These are phyloP conservation scores for Eucidaris tribuloides DNA, from an alignment of 35 echinoderm and acorn worm species.

Conservation along the genomic window DNA sequence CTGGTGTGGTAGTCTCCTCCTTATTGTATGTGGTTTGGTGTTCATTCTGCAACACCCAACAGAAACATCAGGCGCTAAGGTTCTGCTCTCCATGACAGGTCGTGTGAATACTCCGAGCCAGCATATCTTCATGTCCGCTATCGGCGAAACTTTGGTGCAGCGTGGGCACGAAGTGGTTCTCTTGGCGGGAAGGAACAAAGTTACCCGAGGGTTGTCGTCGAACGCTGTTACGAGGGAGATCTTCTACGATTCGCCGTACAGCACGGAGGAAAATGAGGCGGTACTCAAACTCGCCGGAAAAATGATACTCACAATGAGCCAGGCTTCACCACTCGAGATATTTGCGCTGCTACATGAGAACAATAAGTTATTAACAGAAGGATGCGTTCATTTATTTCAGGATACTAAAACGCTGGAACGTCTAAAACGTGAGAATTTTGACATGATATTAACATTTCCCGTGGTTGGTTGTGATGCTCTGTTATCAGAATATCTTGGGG, in stretches of 20 bases:
- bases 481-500: neutral
- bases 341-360: neutral
- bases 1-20: too few relatives aligned
- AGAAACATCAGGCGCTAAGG: too few relatives aligned
- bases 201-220: neutral
- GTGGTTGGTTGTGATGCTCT: neutral
- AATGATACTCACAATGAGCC: neutral
- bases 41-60: too few relatives aligned
- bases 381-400: neutral
- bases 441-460: slow-evolving; percentile 3
- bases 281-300: neutral
- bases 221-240: neutral
- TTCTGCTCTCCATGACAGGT: too few relatives aligned
- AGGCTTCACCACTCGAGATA: neutral
- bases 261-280: neutral
- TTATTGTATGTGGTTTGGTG: too few relatives aligned
- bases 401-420: neutral
- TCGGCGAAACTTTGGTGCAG: neutral
- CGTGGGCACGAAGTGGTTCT: neutral
- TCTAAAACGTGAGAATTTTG: slow-evolving; percentile 23
- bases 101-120: too few relatives aligned
- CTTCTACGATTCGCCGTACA: neutral
- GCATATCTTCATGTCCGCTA: too few relatives aligned
- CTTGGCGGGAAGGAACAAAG: neutral
- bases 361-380: neutral